Percentiles rank a stretch among this genome's conserved stretches.
Evolutionary conservation across 1,140 invertebrate species (phyloP).

Genomic region (Nylanderia fulva): DNA sequence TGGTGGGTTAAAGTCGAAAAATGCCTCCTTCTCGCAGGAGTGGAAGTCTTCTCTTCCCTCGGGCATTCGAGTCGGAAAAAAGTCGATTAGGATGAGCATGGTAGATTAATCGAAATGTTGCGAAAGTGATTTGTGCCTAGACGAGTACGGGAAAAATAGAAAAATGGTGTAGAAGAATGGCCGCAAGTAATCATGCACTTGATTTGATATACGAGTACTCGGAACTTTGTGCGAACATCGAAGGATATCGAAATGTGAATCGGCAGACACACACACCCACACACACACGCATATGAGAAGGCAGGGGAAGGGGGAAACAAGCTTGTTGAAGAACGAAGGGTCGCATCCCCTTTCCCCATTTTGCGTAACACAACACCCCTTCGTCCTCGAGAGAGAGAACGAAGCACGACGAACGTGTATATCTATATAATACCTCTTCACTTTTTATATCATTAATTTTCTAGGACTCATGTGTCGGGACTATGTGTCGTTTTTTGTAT

Average conservation of each 20-base stretch:
- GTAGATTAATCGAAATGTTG: constrained; percentile 52
- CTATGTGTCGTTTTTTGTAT: constrained; percentile 69
- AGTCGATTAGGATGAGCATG: constrained; percentile 13
- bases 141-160: constrained; percentile 7
- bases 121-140: constrained; percentile 74
- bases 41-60: background rate
- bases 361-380: constrained; percentile 13
- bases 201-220: constrained; percentile 1
- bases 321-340: too few relatives aligned
- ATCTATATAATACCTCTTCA: constrained; percentile 56
- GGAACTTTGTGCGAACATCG: constrained; percentile 62
- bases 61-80: background rate
- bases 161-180: background rate
- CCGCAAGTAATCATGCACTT: constrained; percentile 33
- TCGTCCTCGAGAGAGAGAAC: constrained; percentile 13
- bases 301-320: background rate
- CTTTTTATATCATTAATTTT: constrained; percentile 73
- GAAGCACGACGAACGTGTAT: constrained; percentile 39
- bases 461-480: constrained; percentile 62
- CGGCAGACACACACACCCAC: constrained; percentile 39
- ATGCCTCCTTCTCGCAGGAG: background rate
- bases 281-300: constrained; percentile 17
- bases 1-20: background rate
- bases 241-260: constrained; percentile 62
- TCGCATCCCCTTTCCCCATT: background rate